phyloP scores from a whole-genome alignment of 2,113 vertebrate species.

The Hemicordylus capensis region DNA sequence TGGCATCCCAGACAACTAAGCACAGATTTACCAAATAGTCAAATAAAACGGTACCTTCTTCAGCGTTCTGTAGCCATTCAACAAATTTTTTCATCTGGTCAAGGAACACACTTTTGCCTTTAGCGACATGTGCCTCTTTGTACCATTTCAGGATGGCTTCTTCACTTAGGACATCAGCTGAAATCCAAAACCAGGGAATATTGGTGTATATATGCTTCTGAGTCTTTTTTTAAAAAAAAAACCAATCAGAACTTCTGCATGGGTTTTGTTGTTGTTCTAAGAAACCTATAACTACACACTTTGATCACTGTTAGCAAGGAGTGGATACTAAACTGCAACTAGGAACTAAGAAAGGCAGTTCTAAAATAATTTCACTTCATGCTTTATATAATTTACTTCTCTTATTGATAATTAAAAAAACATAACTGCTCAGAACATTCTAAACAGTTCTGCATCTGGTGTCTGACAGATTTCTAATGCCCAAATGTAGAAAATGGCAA shows the following conservation, averaged over 20 bases:
- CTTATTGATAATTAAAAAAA: background rate
- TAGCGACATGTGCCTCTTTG: constrained; percentile 88
- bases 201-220: background rate
- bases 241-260: background rate
- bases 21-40: background rate
- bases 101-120: constrained; percentile 92
- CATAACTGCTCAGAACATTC: background rate
- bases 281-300: background rate
- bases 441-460: background rate
- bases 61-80: constrained; percentile 92
- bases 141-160: constrained; percentile 93
- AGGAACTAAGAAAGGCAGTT: background rate
- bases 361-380: background rate
- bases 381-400: background rate
- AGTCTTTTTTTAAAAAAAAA: background rate
- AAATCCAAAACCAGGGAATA: constrained; percentile 53
- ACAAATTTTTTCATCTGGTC: constrained; percentile 97
- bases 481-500: background rate
- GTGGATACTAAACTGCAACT: background rate
- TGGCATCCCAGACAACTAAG: too few species aligned
- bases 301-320: background rate
- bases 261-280: background rate
- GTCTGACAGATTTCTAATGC: background rate
- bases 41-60: constrained; percentile 82
- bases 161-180: constrained; percentile 92